These are phyloP conservation scores for Boulengeromyrus knoepffleri DNA, from an alignment of 2,113 vertebrate species.

Conservation along the genomic window DNA sequence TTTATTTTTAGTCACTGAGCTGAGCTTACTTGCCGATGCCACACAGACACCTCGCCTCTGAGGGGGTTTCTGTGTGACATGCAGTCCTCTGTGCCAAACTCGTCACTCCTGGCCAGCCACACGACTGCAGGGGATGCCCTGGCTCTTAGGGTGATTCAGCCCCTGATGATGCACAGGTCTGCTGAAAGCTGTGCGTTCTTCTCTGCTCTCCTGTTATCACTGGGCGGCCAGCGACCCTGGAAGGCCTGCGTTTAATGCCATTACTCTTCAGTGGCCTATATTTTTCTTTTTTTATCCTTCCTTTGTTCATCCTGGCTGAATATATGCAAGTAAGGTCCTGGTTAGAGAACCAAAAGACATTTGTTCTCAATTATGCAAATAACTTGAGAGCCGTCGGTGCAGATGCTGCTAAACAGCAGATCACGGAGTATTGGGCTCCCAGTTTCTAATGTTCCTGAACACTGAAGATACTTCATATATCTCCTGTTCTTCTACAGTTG, in stretches of 20 bases:
- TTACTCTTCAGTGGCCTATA: not conserved
- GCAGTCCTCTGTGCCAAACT: not conserved
- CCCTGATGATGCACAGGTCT: not conserved
- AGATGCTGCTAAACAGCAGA: not conserved
- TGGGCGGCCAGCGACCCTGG: not conserved
- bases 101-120: not conserved
- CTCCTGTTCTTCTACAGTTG: not conserved
- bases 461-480: not conserved
- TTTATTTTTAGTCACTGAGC: not conserved
- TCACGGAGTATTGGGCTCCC: not conserved
- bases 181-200: not conserved
- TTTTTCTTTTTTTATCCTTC: not conserved
- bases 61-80: not conserved
- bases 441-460: not conserved
- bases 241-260: not conserved
- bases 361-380: not conserved
- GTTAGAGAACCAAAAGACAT: not conserved
- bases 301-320: not conserved
- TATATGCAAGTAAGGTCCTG: not conserved
- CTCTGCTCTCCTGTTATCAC: not conserved
- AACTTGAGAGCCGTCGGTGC: not conserved
- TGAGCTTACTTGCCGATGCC: not conserved
- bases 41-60: not conserved
- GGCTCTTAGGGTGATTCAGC: not conserved
- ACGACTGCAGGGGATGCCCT: not conserved